These are phyloP conservation scores for Porites lutea DNA, from an alignment of 64 coral and sea anemone genomes.

Conservation along the genomic window DNA sequence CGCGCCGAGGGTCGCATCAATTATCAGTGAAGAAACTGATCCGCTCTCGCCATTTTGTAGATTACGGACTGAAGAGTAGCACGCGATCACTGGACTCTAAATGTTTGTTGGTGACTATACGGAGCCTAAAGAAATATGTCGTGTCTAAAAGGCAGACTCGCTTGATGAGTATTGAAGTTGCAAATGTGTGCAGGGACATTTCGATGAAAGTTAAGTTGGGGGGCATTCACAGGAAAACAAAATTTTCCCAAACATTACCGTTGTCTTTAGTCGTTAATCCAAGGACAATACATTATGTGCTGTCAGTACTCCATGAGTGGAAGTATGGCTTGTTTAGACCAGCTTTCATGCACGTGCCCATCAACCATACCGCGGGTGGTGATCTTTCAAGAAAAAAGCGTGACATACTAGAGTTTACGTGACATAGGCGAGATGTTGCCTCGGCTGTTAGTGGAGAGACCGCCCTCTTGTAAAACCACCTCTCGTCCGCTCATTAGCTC, in stretches of 20 bases:
- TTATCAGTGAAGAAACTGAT: constrained; percentile 34
- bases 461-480: background rate
- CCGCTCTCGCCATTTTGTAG: constrained; percentile 64
- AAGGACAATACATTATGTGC: constrained; percentile 70
- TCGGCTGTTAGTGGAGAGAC: background rate
- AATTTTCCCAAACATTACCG: constrained; percentile 62
- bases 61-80: constrained; percentile 33
- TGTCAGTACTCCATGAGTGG: constrained; percentile 76
- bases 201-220: constrained; percentile 70
- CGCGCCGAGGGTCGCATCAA: background rate
- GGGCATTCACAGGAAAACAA: constrained; percentile 51
- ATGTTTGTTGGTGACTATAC: constrained; percentile 65
- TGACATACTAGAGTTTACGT: background rate
- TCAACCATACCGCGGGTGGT: background rate
- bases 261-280: constrained; percentile 70
- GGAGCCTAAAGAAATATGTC: constrained; percentile 43
- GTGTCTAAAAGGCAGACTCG: constrained; percentile 49
- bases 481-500: background rate
- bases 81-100: constrained; percentile 29
- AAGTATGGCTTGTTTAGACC: constrained; percentile 85
- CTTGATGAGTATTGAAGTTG: constrained; percentile 75
- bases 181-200: constrained; percentile 69
- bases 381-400: background rate
- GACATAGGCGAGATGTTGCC: background rate
- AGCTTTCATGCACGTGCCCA: constrained; percentile 17